A percentile compares a stretch with the other conserved stretches of the same genome.
phyloP scores from a whole-genome alignment of 2,113 vertebrate species.

The Tragelaphus scriptus region DNA sequence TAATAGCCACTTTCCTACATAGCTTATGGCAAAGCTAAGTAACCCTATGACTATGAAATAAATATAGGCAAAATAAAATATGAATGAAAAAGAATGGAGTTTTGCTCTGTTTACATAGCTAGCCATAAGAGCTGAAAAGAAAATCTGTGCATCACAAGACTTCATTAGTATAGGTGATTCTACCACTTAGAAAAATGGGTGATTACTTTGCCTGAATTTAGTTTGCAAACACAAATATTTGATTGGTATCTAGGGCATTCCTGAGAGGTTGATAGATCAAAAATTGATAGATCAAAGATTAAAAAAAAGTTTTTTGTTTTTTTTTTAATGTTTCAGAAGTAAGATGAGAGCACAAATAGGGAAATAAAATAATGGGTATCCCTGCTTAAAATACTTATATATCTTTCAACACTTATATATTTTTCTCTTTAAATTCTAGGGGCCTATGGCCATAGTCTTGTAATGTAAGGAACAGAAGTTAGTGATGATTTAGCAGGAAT shows the following conservation, averaged over 20 bases:
- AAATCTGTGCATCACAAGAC: background rate
- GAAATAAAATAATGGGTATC: background rate
- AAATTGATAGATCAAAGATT: background rate
- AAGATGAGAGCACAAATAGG: background rate
- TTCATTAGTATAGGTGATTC: background rate
- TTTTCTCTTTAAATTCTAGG: slow-evolving; percentile 26
- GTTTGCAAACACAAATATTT: background rate
- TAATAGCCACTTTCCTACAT: background rate
- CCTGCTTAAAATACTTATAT: background rate
- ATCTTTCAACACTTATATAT: background rate
- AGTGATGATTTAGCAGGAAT: slow-evolving; percentile 25
- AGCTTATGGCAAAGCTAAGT: background rate
- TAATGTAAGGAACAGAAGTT: background rate
- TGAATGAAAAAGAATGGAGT: background rate
- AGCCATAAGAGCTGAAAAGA: background rate
- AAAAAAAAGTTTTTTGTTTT: background rate
- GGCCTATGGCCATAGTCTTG: background rate
- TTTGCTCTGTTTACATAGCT: background rate
- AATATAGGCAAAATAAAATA: background rate
- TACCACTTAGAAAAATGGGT: background rate
- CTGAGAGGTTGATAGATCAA: background rate
- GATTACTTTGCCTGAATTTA: background rate
- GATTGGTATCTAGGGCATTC: background rate
- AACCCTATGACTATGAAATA: background rate
- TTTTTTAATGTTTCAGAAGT: background rate